These are phyloP conservation scores for Trachelus stipa DNA, from an alignment of 2,888 invertebrate species.

Conservation along the genomic window DNA sequence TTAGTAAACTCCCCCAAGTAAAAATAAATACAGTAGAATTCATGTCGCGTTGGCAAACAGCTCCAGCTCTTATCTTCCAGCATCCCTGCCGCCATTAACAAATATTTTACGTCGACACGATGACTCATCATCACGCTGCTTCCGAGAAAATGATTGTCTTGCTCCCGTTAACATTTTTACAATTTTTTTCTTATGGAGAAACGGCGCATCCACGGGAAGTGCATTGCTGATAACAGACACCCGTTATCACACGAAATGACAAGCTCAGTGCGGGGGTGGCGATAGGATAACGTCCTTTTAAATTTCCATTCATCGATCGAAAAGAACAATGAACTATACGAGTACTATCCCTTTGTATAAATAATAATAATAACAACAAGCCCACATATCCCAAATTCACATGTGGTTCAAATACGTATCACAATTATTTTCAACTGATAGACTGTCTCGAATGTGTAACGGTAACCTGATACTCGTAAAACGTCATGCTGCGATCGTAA, in stretches of 20 bases:
- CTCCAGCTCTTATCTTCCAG: background rate
- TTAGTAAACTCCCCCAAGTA: background rate
- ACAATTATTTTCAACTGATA: background rate
- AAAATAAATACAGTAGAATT: background rate
- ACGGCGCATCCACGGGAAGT: background rate
- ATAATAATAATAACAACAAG: background rate
- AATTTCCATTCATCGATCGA: background rate
- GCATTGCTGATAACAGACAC: background rate
- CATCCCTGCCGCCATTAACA: background rate
- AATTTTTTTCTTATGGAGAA: background rate
- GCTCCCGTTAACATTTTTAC: background rate
- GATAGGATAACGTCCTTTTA: background rate
- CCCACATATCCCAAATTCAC: background rate
- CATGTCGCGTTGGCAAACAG: background rate
- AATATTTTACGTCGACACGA: background rate
- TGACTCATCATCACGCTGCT: background rate
- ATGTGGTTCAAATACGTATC: background rate
- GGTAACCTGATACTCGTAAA: background rate
- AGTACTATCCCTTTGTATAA: background rate
- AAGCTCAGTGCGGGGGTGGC: constrained; percentile 2
- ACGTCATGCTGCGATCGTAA: background rate
- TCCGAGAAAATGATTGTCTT: background rate
- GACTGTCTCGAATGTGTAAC: background rate
- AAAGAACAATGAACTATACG: background rate
- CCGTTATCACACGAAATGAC: constrained; percentile 1